Conservation (phyloP, 1,140 invertebrate species). For the silkworm (Bombyx mori) region DNA sequence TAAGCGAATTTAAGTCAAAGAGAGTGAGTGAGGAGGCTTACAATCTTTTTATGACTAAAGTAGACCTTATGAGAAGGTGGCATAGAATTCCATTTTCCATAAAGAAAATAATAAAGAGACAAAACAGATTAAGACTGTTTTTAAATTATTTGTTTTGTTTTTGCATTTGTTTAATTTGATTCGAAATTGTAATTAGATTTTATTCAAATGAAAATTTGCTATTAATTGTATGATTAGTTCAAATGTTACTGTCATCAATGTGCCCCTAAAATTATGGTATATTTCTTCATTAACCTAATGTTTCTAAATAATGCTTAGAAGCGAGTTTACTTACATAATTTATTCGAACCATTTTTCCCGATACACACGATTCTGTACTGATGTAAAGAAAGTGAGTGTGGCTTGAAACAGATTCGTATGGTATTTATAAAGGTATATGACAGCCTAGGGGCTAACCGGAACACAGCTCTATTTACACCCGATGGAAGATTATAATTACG, state of each 20-base stretch:
- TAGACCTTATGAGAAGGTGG: neutral
- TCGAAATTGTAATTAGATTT: no score
- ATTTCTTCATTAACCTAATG: neutral
- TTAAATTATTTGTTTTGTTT: no score
- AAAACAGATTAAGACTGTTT: no score
- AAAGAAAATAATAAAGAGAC: neutral
- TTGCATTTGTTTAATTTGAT: no score
- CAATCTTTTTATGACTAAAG: no score
- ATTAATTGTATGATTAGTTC: neutral
- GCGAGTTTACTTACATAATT: slow-evolving; percentile 26
- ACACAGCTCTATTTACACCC: neutral
- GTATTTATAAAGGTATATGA: slow-evolving; percentile 52
- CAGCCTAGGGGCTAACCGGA: neutral
- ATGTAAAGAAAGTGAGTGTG: slow-evolving; percentile 30
- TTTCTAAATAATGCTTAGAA: neutral
- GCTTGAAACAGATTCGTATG: slow-evolving; percentile 18
- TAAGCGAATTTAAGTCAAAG: no score
- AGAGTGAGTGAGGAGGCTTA: no score
- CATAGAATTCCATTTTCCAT: neutral
- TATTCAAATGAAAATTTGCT: neutral
- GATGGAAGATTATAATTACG: neutral
- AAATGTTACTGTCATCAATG: neutral
- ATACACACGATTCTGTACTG: slow-evolving; percentile 11
- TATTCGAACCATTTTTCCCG: slow-evolving; percentile 24
- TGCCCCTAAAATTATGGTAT: neutral